Conservation (phyloP, 1,140 invertebrate genomes). For the Drosophila hydei region DNA sequence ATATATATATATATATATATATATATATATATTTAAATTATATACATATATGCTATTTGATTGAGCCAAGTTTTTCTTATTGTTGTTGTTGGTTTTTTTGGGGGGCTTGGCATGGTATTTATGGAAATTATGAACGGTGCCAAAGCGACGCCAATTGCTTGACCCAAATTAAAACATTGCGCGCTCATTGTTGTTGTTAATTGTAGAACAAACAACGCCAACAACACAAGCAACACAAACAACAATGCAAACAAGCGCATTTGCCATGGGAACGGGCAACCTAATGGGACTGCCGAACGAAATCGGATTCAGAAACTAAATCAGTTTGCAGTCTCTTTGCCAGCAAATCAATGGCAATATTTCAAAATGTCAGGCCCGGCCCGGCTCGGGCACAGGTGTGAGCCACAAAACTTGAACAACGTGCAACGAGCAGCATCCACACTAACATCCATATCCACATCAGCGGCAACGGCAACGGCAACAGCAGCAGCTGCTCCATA, state of each 20-base stretch:
- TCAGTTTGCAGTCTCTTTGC: slow-evolving; percentile 56
- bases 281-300: slow-evolving; percentile 35
- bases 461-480: slow-evolving; percentile 17
- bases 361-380: slow-evolving; percentile 74
- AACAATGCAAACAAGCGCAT: slow-evolving; percentile 40
- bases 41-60: slow-evolving; percentile 36
- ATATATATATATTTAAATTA: not conserved
- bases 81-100: not conserved
- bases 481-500: slow-evolving; percentile 79
- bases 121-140: slow-evolving; percentile 66
- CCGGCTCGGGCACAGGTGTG: slow-evolving; percentile 72
- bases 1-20: slow-evolving; percentile 2
- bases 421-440: slow-evolving; percentile 44
- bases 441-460: slow-evolving; percentile 17
- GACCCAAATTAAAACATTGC: slow-evolving; percentile 66
- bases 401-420: slow-evolving; percentile 78
- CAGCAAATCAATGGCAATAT: slow-evolving; percentile 78
- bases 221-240: slow-evolving; percentile 2
- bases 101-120: slow-evolving; percentile 37
- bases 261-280: slow-evolving; percentile 66
- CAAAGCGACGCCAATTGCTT: slow-evolving; percentile 71
- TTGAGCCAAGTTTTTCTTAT: slow-evolving; percentile 15
- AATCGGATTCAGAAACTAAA: slow-evolving; percentile 63
- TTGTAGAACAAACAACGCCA: slow-evolving; percentile 64
- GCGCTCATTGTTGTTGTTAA: slow-evolving; percentile 60